These are phyloP conservation scores for Polyommatus iphigenia DNA, from an alignment of 2,888 invertebrate genomes.

Conservation along the genomic window DNA sequence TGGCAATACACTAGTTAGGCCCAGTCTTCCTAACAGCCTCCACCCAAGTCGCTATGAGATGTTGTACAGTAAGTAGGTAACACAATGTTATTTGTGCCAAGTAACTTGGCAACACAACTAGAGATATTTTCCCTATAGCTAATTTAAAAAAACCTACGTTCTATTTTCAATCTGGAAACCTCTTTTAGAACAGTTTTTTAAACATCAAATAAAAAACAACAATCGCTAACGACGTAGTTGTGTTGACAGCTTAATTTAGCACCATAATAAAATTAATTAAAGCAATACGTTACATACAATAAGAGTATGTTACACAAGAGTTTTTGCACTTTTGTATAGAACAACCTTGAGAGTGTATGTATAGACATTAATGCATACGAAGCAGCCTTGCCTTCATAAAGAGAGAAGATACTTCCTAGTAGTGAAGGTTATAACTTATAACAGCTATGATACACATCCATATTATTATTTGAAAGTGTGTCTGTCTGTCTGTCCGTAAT, in stretches of 20 bases:
- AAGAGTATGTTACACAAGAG: neutral
- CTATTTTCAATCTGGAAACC: neutral
- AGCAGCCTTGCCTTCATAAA: neutral
- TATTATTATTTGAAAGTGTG: too few species aligned
- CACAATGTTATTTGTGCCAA: neutral
- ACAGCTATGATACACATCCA: neutral
- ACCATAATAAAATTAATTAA: slow-evolving; percentile 12
- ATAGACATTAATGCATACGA: neutral
- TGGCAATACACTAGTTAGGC: neutral
- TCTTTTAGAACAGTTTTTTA: neutral
- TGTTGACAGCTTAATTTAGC: slow-evolving; percentile 14
- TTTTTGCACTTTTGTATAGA: slow-evolving; percentile 4
- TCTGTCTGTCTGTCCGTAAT: neutral
- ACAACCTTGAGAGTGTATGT: neutral
- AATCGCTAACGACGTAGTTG: neutral
- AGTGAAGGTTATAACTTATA: neutral
- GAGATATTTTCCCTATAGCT: neutral
- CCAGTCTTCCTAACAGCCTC: too few species aligned
- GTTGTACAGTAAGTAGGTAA: neutral
- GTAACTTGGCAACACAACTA: neutral
- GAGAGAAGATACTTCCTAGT: slow-evolving; percentile 1
- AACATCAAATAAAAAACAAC: neutral
- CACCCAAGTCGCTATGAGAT: too few species aligned
- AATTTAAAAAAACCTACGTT: neutral
- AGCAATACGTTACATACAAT: neutral